phyloP scores from a whole-genome alignment of 2,888 invertebrate species.

The Trichogramma evanescens region DNA sequence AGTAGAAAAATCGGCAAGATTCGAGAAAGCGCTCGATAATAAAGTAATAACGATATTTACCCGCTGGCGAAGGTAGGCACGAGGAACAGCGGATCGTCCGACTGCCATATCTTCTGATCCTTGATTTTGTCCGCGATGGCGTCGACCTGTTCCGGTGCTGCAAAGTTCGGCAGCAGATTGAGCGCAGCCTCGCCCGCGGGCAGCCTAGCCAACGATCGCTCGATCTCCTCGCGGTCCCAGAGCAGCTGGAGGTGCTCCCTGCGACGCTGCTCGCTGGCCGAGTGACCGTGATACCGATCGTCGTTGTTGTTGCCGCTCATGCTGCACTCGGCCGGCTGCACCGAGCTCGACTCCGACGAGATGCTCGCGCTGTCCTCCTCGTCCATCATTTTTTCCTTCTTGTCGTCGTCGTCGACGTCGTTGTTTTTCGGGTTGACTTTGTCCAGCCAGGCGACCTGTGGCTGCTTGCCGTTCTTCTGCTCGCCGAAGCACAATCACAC shows the following conservation, averaged over 20 bases:
- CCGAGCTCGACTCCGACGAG: constrained; percentile 37
- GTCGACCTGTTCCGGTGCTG: constrained; percentile 29
- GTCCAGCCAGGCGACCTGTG: too few relatives aligned
- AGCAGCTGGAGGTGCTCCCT: constrained; percentile 34
- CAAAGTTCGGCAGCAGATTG: constrained; percentile 28
- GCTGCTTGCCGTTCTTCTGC: neutral
- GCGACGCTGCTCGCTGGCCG: constrained; percentile 23
- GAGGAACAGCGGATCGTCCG: constrained; percentile 21
- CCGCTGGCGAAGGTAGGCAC: constrained; percentile 23
- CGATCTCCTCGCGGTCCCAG: constrained; percentile 38
- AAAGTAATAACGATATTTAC: constrained; percentile 9
- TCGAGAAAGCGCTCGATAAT: too few relatives aligned
- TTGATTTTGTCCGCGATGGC: constrained; percentile 24
- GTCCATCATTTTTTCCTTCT: constrained; percentile 31
- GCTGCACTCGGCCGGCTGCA: constrained; percentile 4
- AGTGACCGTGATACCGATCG: too few relatives aligned
- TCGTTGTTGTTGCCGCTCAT: neutral
- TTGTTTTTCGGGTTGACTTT: too few relatives aligned
- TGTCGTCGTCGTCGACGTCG: too few relatives aligned
- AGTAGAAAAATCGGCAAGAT: neutral
- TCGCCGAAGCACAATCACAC: constrained; percentile 3
- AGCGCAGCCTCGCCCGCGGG: constrained; percentile 39
- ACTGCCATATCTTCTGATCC: constrained; percentile 19
- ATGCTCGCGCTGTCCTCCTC: constrained; percentile 33
- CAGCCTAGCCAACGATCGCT: constrained; percentile 31